phyloP scores from a whole-genome alignment of 2,797 vertebrate genomes.

The Phaenicophaeus curvirostris region DNA sequence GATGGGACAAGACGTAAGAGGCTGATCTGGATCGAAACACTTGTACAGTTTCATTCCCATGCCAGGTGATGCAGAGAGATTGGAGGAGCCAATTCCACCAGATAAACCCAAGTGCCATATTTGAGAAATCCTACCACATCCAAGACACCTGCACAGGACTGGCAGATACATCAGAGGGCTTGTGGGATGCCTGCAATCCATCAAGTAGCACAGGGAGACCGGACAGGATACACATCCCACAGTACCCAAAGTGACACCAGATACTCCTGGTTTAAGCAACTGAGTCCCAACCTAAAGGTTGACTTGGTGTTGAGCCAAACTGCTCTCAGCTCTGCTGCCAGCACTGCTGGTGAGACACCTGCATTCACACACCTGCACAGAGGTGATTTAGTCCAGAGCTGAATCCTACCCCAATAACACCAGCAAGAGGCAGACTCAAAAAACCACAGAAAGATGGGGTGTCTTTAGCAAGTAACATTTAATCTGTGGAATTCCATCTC shows the following conservation, averaged over 20 bases:
- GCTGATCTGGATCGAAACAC: not conserved
- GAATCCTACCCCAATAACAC: not conserved
- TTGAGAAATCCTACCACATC: not conserved
- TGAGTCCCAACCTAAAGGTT: not conserved
- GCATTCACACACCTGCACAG: not conserved
- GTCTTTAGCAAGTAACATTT: not conserved
- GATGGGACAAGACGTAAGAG: not conserved
- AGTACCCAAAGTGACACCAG: not conserved
- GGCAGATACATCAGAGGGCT: not conserved
- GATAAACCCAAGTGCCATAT: not conserved
- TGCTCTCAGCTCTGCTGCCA: not conserved
- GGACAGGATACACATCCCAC: not conserved
- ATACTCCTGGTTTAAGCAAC: not conserved
- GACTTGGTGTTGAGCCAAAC: not conserved
- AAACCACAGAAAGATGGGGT: not conserved
- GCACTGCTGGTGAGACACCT: fast-evolving
- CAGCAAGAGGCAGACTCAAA: not conserved
- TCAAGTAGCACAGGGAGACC: not conserved
- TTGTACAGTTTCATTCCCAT: not conserved
- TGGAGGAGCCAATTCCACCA: not conserved
- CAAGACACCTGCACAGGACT: not conserved
- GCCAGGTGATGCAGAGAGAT: not conserved
- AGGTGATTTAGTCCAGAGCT: not conserved
- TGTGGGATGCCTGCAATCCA: not conserved
- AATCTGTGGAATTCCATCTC: not conserved